Conservation (phyloP, 2,797 vertebrate species). For the Buceros bicornis region DNA sequence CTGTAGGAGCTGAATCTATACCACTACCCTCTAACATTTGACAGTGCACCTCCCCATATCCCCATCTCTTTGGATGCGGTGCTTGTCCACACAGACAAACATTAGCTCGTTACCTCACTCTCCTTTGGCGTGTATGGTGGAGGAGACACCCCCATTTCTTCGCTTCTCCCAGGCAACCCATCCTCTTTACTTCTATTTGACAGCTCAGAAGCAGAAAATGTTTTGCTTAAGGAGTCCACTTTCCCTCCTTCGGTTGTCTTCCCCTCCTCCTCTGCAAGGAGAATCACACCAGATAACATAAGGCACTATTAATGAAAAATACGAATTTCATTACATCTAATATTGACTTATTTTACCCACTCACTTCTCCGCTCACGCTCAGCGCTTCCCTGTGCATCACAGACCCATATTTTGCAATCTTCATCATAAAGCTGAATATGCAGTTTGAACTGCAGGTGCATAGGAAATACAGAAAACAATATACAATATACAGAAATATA, state of each 20-base stretch:
- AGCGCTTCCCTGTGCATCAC: background rate
- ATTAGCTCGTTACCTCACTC: conserved; percentile 60
- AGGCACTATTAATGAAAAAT: background rate
- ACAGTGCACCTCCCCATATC: background rate
- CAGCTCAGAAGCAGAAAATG: background rate
- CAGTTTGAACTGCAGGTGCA: background rate
- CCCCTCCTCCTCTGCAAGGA: conserved; percentile 59
- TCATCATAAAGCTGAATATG: background rate
- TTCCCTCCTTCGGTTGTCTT: conserved; percentile 1
- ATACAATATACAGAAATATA: background rate
- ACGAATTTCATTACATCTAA: background rate
- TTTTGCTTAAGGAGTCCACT: conserved; percentile 3
- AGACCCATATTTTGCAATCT: background rate
- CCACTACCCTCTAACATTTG: conserved; percentile 40
- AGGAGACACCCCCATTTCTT: background rate
- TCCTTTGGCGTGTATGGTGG: conserved; percentile 1
- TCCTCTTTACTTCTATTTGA: background rate
- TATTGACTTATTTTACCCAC: background rate
- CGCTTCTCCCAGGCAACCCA: background rate
- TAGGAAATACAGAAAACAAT: background rate
- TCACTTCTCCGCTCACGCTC: background rate
- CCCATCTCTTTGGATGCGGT: background rate
- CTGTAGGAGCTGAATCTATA: background rate
- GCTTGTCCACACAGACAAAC: background rate
- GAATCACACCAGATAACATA: background rate